phyloP scores from a whole-genome alignment of 2,888 invertebrate species.

The Sarcophaga rosellei region DNA sequence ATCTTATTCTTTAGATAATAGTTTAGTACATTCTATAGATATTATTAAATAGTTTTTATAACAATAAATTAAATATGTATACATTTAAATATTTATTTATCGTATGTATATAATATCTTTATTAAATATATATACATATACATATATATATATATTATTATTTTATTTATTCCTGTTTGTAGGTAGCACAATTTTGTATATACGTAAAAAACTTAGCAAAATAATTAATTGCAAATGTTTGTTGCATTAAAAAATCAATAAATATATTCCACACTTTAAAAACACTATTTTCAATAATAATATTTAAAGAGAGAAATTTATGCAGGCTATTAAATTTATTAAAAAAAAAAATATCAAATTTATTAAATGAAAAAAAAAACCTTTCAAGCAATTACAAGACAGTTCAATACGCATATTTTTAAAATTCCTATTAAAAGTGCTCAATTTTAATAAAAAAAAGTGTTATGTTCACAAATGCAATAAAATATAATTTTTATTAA shows the following conservation, averaged over 20 bases:
- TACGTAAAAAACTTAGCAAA: conserved; percentile 35
- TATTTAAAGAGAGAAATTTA: no score
- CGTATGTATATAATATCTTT: no score
- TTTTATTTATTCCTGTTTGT: conserved; percentile 30
- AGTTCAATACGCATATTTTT: neutral
- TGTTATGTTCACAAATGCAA: conserved; percentile 22
- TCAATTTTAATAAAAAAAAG: conserved; percentile 33
- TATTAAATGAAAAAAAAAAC: neutral
- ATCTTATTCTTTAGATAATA: no score
- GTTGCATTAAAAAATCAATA: neutral
- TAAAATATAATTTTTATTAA: conserved; percentile 41
- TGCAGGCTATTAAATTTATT: no score
- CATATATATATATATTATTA: conserved; percentile 19
- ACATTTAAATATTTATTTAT: no score
- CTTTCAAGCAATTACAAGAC: no score
- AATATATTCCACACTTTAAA: no score
- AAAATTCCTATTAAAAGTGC: conserved; percentile 21
- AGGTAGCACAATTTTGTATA: conserved; percentile 59
- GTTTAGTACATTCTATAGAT: no score
- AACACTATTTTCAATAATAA: no score
- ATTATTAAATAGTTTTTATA: no score
- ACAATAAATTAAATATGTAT: no score
- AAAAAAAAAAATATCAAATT: neutral
- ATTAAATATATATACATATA: no score
- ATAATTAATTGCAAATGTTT: neutral